These are phyloP conservation scores for Leuctra nigra DNA, from an alignment of 2,888 invertebrate genomes.

Conservation along the genomic window DNA sequence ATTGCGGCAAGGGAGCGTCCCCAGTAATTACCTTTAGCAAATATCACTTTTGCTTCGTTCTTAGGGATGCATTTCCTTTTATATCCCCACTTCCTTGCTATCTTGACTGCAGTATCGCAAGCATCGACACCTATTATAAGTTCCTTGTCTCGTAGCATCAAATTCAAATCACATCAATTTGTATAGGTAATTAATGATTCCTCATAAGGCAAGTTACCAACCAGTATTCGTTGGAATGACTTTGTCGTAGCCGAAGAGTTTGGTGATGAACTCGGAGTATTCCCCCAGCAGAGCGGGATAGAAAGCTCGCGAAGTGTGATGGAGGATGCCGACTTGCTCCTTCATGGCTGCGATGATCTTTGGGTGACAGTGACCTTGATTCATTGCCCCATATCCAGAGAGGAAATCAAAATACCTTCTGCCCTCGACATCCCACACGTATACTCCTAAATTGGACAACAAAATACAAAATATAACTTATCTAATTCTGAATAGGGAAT, in stretches of 20 bases:
- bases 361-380: slow-evolving; percentile 93
- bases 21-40: slow-evolving; percentile 93
- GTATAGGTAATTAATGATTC: no score
- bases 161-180: no score
- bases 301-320: slow-evolving; percentile 88
- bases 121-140: slow-evolving; percentile 75
- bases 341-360: slow-evolving; percentile 68
- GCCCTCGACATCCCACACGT: slow-evolving; percentile 92
- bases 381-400: slow-evolving; percentile 92
- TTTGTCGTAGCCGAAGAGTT: slow-evolving; percentile 80
- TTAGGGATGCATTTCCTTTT: slow-evolving; percentile 74
- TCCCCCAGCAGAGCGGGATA: slow-evolving; percentile 81
- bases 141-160: no score
- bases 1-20: slow-evolving; percentile 86
- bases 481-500: no score
- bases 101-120: slow-evolving; percentile 88
- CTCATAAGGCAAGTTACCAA: no score
- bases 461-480: no score
- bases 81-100: slow-evolving; percentile 93
- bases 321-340: slow-evolving; percentile 68
- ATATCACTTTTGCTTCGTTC: slow-evolving; percentile 80
- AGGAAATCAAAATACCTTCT: slow-evolving; percentile 88
- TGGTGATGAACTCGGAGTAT: slow-evolving; percentile 80
- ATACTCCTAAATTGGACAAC: slow-evolving; percentile 75
- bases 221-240: slow-evolving; percentile 90